Evolutionary conservation across 2,113 vertebrate species (phyloP), one percentile per base, ranked within the genome.

Genomic region (Prietella phreatophila): DNA sequence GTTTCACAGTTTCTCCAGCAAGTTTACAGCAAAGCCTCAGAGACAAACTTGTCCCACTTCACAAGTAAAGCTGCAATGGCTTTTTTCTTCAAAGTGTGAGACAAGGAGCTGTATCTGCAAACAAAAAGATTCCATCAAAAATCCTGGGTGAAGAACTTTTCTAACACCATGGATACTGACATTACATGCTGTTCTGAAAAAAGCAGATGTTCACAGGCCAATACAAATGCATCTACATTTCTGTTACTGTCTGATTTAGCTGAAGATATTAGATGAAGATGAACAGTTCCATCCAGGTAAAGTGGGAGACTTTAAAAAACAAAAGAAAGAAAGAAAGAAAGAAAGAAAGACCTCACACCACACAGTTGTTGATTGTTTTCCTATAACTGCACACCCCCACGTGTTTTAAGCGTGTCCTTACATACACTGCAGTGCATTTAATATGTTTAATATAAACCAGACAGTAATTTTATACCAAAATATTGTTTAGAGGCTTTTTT

Each of bases 91-190:
- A 94, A 91, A 0, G 85, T 5, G 0, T 85, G 89, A 1, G 65
- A 87, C 94, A 99, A 91, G 84, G 96, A 92, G 11, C 97, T 98
- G 90, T 96, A 97, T 92, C 97, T 99, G 94, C 20, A 92, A 92
- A 84, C 50, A 5, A 79, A 76, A 27, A 20, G 4, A 30, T n/a
- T n/a, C 4, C 78, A 55, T n/a, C 50, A 55, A 2, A 79, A 19
- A 53, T n/a, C 39, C 73, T 47, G 27, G 8, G 10, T 50, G 11
- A 27, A n/a, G 13, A 79, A 30, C 10, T 55, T 53, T 47, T 22
- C 25, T 5, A 55, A 53, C 5, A n/a, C 20, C 42, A 7, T 25
- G 4, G 20, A 13, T 39, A 19, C 27, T 19, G 6, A 73, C 47
- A 15, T 36, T 5, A n/a, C 25, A 73, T 4, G 71, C 8, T 11